Base-by-base conservation (phyloP, 2,888 invertebrate species). In the Chrysomela aeneicollis region DNA sequence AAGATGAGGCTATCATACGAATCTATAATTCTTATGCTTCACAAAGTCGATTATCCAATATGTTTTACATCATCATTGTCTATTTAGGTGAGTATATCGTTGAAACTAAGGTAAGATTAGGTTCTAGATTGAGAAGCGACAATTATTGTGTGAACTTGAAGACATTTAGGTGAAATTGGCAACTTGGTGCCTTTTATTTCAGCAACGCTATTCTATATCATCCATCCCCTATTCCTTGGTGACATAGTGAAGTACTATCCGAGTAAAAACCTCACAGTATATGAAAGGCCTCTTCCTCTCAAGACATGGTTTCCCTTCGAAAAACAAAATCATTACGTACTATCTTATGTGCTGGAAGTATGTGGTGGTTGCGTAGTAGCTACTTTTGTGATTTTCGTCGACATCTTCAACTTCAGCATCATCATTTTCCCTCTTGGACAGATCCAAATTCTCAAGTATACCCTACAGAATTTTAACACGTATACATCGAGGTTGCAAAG, bases 221-320 rank as follows among this genome's bases (percentile, higher is more conserved):
- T 67, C n/a, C 69, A 67, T 35, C 71, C 71, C 1, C 67, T 71
- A 15, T 66, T 61, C 21, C 53, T 65, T 9, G 65, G 61, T 15
- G 61, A 64, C 0, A 59, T 63, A 12, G 47, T 58, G 10, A 46
- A 59, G 5, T 51, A 60, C 22, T 35, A 54, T 21, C 12, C 9
- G 21, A 55, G 21, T 10, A 61, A 47, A 5, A 71, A 71, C 52
- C 58, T 61, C 51, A 71, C 71, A 5, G 49, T 64, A 15, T 52
- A 58, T 2, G 32, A 67, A 17, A 70, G 61, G 26, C 51, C 61
- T 3, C 50, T 71, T 8, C 71, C 70, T 0, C 32, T 71, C 2
- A 69, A 68, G 21, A 65, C 68, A 9, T 71, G 70, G 70, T 68
- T 70, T 57, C 71, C 71, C 12, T 63, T 61, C 26, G 67, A 71